Conservation (phyloP, 2,888 invertebrate genomes). For the Cancer borealis region DNA sequence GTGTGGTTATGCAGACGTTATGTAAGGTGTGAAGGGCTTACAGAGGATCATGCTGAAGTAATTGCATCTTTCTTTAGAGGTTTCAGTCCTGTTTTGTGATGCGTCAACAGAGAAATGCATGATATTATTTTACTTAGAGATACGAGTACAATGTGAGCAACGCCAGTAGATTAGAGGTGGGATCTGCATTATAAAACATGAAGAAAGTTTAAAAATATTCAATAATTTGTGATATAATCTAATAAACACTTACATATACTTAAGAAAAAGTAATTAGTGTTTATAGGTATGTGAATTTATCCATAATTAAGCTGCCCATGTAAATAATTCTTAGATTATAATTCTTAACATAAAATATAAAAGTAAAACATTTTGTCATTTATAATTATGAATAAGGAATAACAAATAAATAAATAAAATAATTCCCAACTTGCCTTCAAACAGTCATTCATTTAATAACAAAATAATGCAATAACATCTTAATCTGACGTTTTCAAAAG, state of each 20-base stretch:
- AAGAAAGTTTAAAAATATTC: background rate
- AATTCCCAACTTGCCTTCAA: background rate
- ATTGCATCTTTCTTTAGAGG: conserved; percentile 41
- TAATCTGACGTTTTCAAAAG: background rate
- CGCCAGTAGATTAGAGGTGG: background rate
- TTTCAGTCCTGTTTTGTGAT: conserved; percentile 35
- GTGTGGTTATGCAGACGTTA: background rate
- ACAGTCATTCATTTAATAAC: background rate
- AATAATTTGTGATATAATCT: background rate
- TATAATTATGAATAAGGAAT: background rate
- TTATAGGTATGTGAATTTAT: background rate
- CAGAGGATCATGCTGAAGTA: conserved; percentile 30
- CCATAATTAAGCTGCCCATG: background rate
- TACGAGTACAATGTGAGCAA: background rate
- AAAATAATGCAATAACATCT: background rate
- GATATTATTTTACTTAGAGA: background rate
- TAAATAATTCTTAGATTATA: background rate
- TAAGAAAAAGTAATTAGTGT: background rate
- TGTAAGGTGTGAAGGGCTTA: conserved; percentile 15
- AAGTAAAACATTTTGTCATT: background rate
- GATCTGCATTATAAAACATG: background rate
- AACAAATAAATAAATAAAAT: background rate
- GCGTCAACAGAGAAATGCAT: conserved; percentile 36
- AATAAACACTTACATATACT: background rate
- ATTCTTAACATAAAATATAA: no score